A percentile compares a stretch with the other conserved stretches of the same genome.
Evolutionary conservation across 2,888 invertebrate genomes (phyloP).

Genomic region (Bombylius major): DNA sequence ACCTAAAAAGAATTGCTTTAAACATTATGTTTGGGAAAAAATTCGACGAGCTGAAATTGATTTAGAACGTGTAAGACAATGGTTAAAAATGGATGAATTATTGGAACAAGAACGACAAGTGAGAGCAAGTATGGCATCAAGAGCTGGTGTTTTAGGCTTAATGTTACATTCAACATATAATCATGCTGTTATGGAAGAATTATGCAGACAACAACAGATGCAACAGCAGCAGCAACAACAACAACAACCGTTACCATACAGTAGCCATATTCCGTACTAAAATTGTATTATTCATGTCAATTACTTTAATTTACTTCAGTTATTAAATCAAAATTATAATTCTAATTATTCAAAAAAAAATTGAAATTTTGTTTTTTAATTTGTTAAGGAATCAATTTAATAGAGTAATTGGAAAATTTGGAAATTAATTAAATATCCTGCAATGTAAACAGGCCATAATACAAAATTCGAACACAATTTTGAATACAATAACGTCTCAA

Average conservation of each 20-base stretch:
- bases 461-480: too few species aligned
- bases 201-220: constrained; percentile 29
- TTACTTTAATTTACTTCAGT: too few species aligned
- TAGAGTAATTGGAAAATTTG: too few species aligned
- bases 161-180: constrained; percentile 97
- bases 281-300: too few species aligned
- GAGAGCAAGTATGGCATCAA: constrained; percentile 53
- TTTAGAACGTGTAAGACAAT: constrained; percentile 82
- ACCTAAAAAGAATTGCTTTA: constrained; percentile 80
- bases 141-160: constrained; percentile 84
- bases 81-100: constrained; percentile 87
- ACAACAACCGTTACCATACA: neutral
- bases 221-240: neutral
- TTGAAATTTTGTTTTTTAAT: too few species aligned
- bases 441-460: too few species aligned
- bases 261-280: too few species aligned
- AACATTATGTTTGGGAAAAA: constrained; percentile 94
- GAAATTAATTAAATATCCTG: too few species aligned
- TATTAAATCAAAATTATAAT: too few species aligned
- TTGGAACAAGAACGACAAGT: constrained; percentile 87
- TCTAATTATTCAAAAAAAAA: too few species aligned
- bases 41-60: constrained; percentile 87
- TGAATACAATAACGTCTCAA: too few species aligned
- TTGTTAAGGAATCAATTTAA: too few species aligned
- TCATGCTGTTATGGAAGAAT: constrained; percentile 75